A percentile compares a stretch with the other conserved stretches of the same genome.
Evolutionary conservation across 2,888 invertebrate species (phyloP).

Genomic region (Drosophila neonasuta): DNA sequence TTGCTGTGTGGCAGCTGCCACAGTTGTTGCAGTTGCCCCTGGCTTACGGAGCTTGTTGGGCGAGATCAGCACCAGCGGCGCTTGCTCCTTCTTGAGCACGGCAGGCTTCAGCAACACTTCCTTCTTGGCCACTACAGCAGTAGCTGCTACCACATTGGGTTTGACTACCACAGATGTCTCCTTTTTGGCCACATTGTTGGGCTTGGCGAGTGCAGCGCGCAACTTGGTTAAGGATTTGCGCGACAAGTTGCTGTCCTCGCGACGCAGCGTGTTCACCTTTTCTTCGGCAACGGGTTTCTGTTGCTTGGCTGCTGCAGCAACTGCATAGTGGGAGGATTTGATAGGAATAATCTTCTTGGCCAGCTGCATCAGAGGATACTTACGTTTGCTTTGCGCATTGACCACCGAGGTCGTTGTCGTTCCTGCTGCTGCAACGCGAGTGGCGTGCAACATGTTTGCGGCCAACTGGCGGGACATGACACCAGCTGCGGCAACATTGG

Average conservation of each 20-base stretch:
- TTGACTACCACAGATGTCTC: conserved; percentile 58
- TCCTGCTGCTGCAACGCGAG: conserved; percentile 1
- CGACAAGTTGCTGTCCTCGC: conserved; percentile 81
- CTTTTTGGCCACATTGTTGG: conserved; percentile 18
- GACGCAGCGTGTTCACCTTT: conserved; percentile 62
- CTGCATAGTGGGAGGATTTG: conserved; percentile 7
- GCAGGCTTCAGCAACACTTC: conserved; percentile 2
- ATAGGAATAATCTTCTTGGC: not conserved
- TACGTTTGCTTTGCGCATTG: conserved; percentile 46
- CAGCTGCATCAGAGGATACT: conserved; percentile 25
- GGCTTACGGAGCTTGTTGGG: conserved; percentile 12
- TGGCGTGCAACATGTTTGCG: conserved; percentile 28
- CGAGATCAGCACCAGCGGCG: conserved; percentile 3
- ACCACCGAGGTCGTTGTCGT: conserved; percentile 58
- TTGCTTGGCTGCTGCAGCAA: conserved; percentile 29
- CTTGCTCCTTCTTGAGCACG: conserved; percentile 8
- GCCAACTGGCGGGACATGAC: conserved; percentile 46
- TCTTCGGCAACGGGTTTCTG: conserved; percentile 47
- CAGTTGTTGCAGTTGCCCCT: not conserved
- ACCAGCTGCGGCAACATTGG: conserved; percentile 3
- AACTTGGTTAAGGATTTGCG: conserved; percentile 79
- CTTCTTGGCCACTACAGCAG: conserved; percentile 9
- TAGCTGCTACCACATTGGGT: conserved; percentile 1
- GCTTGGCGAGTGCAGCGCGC: conserved; percentile 74
- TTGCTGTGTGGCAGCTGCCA: not conserved